Percentiles rank a stretch among this genome's conserved stretches.
phyloP scores from a whole-genome alignment of 2,113 vertebrate genomes.

The Larimichthys polyactis region DNA sequence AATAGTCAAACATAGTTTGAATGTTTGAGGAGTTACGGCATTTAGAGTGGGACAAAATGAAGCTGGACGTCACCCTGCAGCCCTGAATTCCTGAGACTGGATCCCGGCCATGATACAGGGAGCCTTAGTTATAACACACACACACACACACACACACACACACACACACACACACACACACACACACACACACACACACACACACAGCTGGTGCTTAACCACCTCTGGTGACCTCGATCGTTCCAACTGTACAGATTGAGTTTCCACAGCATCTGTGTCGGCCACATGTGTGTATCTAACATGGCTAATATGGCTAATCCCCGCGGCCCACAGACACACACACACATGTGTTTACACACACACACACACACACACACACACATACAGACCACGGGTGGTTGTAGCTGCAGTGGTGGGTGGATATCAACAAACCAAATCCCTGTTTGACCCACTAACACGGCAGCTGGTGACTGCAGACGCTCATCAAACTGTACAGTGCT shows the following conservation, averaged over 20 bases:
- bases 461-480: slow-evolving; percentile 36
- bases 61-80: slow-evolving; percentile 25
- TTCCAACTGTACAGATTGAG: slow-evolving; percentile 64
- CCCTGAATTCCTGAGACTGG: slow-evolving; percentile 23
- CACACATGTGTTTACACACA: not conserved
- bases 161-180: slow-evolving; percentile 38
- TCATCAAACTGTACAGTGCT: not conserved
- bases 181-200: slow-evolving; percentile 42
- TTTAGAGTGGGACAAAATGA: slow-evolving; percentile 1
- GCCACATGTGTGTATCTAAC: slow-evolving; percentile 72
- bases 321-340: slow-evolving; percentile 7
- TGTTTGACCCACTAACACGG: slow-evolving; percentile 48
- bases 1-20: slow-evolving; percentile 1
- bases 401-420: slow-evolving; percentile 30
- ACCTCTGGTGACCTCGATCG: slow-evolving; percentile 57
- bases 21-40: not conserved
- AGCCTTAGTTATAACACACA: not conserved
- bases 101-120: not conserved
- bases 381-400: slow-evolving; percentile 27
- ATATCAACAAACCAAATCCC: slow-evolving; percentile 55
- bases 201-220: slow-evolving; percentile 41
- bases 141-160: slow-evolving; percentile 35
- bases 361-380: slow-evolving; percentile 8
- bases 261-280: slow-evolving; percentile 70
- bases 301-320: slow-evolving; percentile 69